Percentiles rank a stretch among this genome's conserved stretches.
Evolutionary conservation across 2,113 vertebrate species (phyloP).

Genomic region (Colinus virginianus): DNA sequence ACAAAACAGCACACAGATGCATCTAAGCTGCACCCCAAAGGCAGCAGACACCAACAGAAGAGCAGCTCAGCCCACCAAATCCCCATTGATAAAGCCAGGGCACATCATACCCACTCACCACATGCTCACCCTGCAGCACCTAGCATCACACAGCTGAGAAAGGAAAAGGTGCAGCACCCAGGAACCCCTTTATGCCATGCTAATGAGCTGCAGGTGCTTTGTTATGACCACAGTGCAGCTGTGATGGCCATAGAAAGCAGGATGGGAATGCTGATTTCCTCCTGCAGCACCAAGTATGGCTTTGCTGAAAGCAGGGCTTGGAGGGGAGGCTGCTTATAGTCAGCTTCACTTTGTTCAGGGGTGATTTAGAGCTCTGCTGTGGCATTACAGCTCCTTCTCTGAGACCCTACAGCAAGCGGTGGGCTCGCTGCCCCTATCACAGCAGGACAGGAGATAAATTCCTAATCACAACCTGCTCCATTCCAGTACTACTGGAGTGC

Average conservation of each 20-base stretch:
- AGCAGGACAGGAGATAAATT: neutral
- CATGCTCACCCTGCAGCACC: accelerated
- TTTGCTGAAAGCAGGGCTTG: neutral
- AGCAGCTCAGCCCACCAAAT: accelerated
- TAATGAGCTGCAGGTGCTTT: neutral
- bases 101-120: accelerated
- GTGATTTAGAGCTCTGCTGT: neutral
- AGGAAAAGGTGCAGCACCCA: accelerated
- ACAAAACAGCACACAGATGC: neutral
- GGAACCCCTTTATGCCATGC: neutral
- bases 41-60: neutral
- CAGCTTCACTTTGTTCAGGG: neutral
- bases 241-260: neutral
- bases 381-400: neutral
- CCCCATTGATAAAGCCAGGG: accelerated
- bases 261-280: neutral
- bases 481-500: neutral
- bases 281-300: neutral
- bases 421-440: neutral
- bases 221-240: neutral
- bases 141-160: accelerated
- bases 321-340: accelerated
- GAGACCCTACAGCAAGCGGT: neutral
- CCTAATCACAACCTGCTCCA: neutral
- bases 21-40: accelerated